Conservation (phyloP, 2,888 invertebrate genomes). For the Oscheius sp. region DNA sequence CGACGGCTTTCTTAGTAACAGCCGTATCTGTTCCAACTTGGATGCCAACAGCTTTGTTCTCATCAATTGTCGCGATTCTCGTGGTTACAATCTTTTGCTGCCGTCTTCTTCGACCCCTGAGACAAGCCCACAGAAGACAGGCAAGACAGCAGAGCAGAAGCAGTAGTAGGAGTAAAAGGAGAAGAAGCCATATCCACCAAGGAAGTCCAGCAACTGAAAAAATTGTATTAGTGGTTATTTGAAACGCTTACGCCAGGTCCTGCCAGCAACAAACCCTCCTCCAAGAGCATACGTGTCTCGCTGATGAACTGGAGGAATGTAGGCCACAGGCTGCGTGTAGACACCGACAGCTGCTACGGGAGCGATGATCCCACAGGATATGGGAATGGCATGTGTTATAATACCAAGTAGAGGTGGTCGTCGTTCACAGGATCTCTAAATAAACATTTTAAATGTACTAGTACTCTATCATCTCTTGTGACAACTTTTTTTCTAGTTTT, state of each 20-base stretch:
- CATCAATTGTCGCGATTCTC: constrained; percentile 30
- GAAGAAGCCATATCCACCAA: constrained; percentile 67
- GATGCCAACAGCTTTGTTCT: constrained; percentile 26
- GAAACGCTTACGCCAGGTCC: constrained; percentile 11
- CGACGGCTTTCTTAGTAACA: constrained; percentile 25
- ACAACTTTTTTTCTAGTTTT: no score
- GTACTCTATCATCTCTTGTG: neutral
- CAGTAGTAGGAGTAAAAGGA: constrained; percentile 60
- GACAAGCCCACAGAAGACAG: constrained; percentile 48
- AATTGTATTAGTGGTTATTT: neutral
- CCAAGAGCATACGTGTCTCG: neutral
- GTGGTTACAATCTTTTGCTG: constrained; percentile 30
- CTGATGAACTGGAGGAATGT: neutral
- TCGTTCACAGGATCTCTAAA: constrained; percentile 55
- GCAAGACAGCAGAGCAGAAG: constrained; percentile 56
- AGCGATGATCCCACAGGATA: constrained; percentile 13
- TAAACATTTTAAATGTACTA: neutral
- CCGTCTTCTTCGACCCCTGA: constrained; percentile 36
- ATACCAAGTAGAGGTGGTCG: constrained; percentile 19
- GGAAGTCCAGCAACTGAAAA: constrained; percentile 47
- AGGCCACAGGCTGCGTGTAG: neutral
- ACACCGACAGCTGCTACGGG: constrained; percentile 33
- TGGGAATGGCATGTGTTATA: neutral
- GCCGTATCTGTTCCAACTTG: constrained; percentile 14
- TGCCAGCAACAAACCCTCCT: neutral